Evolutionary conservation across 2,113 vertebrate species (phyloP), one percentile per base, ranked within the genome.

Genomic region (Zapornia atra): DNA sequence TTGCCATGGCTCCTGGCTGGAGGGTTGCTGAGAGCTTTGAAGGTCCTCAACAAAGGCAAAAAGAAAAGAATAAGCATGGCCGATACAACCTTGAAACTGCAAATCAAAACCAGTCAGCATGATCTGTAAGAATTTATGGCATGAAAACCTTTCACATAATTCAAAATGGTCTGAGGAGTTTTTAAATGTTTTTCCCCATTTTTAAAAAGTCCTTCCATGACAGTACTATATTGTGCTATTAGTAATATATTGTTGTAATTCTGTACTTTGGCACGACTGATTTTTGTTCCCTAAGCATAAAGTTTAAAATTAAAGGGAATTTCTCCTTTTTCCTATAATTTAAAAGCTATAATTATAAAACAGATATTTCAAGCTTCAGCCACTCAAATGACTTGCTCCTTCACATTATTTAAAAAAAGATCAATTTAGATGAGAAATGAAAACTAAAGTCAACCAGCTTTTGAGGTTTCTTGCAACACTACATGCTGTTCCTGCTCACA

Each of bases 341-440:
- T 56, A 61, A 42, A 80, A 73, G 29, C 59, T 73, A 15, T 66
- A 46, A 84, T 76, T 92, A 79, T 63, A 77, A 82, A 84, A 8
- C 9, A 38, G 69, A 31, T 68, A 77, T 40, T 95, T 92, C 73
- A 78, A 92, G 53, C 72, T 91, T 81, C 53, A 92, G 42, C 22
- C 57, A 40, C 46, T 64, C 72, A 63, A 14, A 33, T 22, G n/a
- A 64, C 28, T 90, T 63, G 25, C n/a, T 88, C n/a, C 24, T 68
- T 83, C 71, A 78, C 22, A 26, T 66, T 64, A 48, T 33, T 88
- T 77, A 19, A 79, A 90, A 91, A 68, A 59, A 18, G 48, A 82
- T 33, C 48, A 18, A 10, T 48, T 93, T 36, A 64, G 42, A 71
- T 63, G 25, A 82, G 9, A 80, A 85, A 76, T 53, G 7, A 82